Conservation (phyloP, 2,888 invertebrate genomes). For the Bembecia ichneumoniformis region DNA sequence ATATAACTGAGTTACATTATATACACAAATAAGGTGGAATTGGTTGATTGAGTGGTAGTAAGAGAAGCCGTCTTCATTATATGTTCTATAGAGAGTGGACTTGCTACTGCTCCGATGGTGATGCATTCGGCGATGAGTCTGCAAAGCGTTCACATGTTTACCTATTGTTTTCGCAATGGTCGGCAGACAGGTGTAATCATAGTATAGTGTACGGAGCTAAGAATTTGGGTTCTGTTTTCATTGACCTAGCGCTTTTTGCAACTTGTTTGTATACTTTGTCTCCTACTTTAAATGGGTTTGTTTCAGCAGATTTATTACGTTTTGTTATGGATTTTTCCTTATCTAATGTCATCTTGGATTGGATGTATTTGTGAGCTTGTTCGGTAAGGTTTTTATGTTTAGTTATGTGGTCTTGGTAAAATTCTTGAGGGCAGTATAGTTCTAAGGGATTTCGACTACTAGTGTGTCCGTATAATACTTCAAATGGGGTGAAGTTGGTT, state of each 20-base stretch:
- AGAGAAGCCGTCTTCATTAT: too few relatives aligned
- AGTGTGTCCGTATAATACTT: too few relatives aligned
- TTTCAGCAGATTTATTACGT: conserved; percentile 3
- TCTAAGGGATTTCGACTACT: too few relatives aligned
- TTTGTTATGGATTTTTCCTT: conserved; percentile 7
- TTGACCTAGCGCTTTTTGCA: conserved; percentile 6
- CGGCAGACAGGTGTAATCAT: conserved; percentile 4
- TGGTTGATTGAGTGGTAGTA: too few relatives aligned
- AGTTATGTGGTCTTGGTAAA: conserved; percentile 4
- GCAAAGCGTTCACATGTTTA: background rate
- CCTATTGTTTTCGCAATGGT: conserved; percentile 20
- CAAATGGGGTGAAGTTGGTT: too few relatives aligned
- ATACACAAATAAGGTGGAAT: too few relatives aligned
- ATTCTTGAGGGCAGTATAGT: conserved; percentile 1
- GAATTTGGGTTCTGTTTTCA: conserved; percentile 3
- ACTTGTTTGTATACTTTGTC: conserved; percentile 10
- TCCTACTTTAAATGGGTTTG: conserved; percentile 6
- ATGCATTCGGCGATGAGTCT: too few relatives aligned
- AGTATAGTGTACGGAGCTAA: background rate
- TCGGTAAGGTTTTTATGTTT: conserved; percentile 3
- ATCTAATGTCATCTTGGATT: background rate
- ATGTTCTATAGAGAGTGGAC: too few relatives aligned
- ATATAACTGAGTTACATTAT: too few relatives aligned
- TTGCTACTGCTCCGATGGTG: too few relatives aligned
- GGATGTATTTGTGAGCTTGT: too few relatives aligned